Percentiles rank a stretch among this genome's conserved stretches.
These are phyloP conservation scores for Rhyzopertha dominica DNA, from an alignment of 1,140 invertebrate species.

Conservation along the genomic window DNA sequence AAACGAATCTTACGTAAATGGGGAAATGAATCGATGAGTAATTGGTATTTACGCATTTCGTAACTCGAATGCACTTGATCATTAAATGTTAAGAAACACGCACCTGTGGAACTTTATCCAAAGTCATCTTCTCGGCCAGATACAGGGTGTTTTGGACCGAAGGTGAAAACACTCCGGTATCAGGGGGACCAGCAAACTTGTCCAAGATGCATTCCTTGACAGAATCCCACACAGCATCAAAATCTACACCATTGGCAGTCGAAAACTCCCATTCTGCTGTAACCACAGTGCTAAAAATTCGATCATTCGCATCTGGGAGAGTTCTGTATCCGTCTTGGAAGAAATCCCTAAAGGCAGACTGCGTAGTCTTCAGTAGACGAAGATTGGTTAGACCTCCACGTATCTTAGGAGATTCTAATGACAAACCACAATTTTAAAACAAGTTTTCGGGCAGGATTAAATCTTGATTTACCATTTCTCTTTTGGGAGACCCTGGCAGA, in stretches of 20 bases:
- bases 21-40: too few species aligned
- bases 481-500: constrained; percentile 60
- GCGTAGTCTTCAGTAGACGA: constrained; percentile 67
- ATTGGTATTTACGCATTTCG: too few species aligned
- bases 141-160: constrained; percentile 74
- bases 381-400: constrained; percentile 62
- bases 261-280: constrained; percentile 67
- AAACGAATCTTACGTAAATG: too few species aligned
- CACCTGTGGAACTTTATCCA: constrained; percentile 61
- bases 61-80: too few species aligned
- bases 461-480: constrained; percentile 54
- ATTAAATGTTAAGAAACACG: constrained; percentile 20
- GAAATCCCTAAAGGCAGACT: constrained; percentile 72
- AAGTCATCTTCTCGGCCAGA: constrained; percentile 58
- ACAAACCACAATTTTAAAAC: too few species aligned
- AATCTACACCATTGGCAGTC: constrained; percentile 56
- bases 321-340: constrained; percentile 70
- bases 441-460: too few species aligned
- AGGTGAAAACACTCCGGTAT: constrained; percentile 62
- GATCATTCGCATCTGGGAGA: constrained; percentile 64
- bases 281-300: constrained; percentile 68
- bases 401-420: constrained; percentile 56
- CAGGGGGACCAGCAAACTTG: constrained; percentile 66
- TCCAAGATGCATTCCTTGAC: constrained; percentile 65
- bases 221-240: constrained; percentile 58